Evolutionary conservation across 2,888 invertebrate species (phyloP), one percentile per base, ranked within the genome.

Genomic region (Panopea generosa): DNA sequence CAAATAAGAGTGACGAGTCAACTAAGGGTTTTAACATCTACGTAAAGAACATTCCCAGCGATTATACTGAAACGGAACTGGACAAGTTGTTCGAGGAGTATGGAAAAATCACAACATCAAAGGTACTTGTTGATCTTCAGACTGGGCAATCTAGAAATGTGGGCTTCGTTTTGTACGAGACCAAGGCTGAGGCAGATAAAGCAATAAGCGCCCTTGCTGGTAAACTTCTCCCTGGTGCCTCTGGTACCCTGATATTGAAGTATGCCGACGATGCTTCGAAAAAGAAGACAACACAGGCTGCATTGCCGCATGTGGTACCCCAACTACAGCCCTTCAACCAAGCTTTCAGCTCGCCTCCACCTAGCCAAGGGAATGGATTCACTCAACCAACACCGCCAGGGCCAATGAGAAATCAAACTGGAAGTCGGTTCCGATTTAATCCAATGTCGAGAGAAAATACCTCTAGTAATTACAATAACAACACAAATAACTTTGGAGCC

Each of bases 21-120:
- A 97, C 97, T 90, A 98, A 97, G 92, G 97, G 97, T 86, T 97
- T 98, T 22, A 98, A 98, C 93, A 94, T 98, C 67, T 98, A 98
- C 93, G 96, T 98, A 76, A 96, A 97, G 84, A 97, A 98, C 93
- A 94, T 98, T 85, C 98, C 98, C 73, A 84, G 85, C 29, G 83
- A 86, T 57, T 91, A 89, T 83, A 88, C 87, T 22, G 97, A 97
- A 90, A 95, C 95, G 53, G 96, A 97, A 89, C 94, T 98, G 74
- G 96, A 97, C 88, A 95, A 95, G 72, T 95, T 97, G 92, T 98
- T 98, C 93, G 95, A 96, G 88, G 95, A 96, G 92, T 98, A 95
- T 93, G 98, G 98, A 38, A 95, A 96, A 86, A 98, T 98, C 92
- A 96, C 98, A 84, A 98, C 98, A 93, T 96, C 96, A 92, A 97